Conservation (phyloP, 2,113 vertebrate genomes). For the Lonchura striata region DNA sequence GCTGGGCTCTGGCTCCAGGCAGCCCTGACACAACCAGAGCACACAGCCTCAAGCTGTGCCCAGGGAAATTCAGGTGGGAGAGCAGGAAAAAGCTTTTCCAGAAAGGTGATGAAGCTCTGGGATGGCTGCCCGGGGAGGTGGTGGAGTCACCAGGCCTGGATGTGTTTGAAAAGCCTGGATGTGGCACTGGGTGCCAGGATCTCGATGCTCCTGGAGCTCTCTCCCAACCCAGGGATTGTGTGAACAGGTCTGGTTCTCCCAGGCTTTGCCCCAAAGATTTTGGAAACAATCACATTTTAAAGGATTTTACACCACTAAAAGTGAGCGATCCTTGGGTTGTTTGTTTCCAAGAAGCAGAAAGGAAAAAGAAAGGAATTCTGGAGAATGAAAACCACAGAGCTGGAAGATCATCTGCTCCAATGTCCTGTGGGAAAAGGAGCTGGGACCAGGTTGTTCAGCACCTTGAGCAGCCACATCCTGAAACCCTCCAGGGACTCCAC, state of each 20-base stretch:
- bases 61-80: no score
- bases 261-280: background rate
- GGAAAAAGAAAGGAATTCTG: background rate
- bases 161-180: background rate
- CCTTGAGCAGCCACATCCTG: background rate
- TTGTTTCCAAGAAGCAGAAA: background rate
- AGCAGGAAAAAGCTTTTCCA: no score
- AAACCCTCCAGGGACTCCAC: background rate
- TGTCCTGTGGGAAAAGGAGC: background rate
- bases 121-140: no score
- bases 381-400: background rate
- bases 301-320: background rate
- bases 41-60: no score
- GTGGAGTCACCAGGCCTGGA: background rate
- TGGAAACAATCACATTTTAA: fast-evolving
- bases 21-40: no score
- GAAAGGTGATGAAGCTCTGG: no score
- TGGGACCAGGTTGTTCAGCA: background rate
- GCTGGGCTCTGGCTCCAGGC: no score
- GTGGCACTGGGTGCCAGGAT: background rate
- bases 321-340: background rate
- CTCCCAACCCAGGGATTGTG: background rate
- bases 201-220: background rate
- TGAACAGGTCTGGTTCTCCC: background rate
- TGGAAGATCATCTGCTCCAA: background rate